Conservation (phyloP, 2,888 invertebrate genomes). For the Leucophenga maculata region DNA sequence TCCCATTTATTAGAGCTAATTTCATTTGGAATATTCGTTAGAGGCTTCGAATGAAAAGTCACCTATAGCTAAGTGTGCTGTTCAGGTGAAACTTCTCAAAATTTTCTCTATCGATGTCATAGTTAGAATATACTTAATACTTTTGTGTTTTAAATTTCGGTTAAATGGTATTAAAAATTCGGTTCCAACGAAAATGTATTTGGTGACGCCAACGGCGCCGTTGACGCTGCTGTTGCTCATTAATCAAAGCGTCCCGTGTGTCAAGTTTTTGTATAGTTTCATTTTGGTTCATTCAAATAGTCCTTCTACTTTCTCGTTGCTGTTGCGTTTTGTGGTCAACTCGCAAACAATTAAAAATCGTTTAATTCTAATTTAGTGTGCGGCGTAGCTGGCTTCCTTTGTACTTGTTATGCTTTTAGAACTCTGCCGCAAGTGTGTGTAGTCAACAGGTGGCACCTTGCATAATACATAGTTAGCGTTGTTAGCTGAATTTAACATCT, state of each 20-base stretch:
- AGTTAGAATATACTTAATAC: no score
- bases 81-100: no score
- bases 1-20: no score
- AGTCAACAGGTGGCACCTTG: constrained; percentile 5
- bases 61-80: no score
- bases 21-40: no score
- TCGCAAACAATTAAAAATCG: constrained; percentile 20
- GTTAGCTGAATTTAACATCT: background rate
- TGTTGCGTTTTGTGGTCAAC: background rate
- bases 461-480: no score
- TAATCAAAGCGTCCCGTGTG: constrained; percentile 18
- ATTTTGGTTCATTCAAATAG: background rate
- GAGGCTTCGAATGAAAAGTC: no score
- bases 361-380: constrained; percentile 19
- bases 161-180: background rate
- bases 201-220: background rate
- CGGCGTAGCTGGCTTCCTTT: background rate
- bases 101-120: no score
- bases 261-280: background rate
- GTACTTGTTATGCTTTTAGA: background rate
- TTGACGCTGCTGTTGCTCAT: constrained; percentile 4
- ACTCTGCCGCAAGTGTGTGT: background rate
- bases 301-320: background rate
- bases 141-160: background rate
- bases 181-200: background rate